A percentile compares a stretch with the other conserved stretches of the same genome.
Evolutionary conservation across 2,888 invertebrate genomes (phyloP).

Genomic region (Catotricha subobsoleta): DNA sequence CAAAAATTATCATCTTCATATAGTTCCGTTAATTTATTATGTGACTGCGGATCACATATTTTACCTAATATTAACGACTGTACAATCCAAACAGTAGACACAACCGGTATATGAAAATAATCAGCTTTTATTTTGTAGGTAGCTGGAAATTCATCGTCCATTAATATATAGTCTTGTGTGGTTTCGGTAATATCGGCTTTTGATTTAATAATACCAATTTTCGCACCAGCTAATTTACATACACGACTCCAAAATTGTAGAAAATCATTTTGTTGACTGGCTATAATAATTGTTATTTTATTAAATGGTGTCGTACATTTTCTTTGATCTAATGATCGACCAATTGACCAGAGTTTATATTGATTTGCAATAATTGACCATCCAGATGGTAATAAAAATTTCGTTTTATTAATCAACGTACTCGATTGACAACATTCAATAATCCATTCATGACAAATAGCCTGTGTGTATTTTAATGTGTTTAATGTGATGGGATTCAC

Average conservation of each 20-base stretch:
- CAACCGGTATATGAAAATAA: conserved; percentile 40
- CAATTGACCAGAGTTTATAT: conserved; percentile 28
- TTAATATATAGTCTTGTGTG: conserved; percentile 36
- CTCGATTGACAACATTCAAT: conserved; percentile 37
- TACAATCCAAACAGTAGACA: conserved; percentile 49
- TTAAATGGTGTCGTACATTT: conserved; percentile 31
- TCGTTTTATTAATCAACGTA: conserved; percentile 27
- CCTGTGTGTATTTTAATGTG: conserved; percentile 18
- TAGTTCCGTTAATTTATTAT: conserved; percentile 26
- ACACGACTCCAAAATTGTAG: conserved; percentile 43
- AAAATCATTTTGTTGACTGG: conserved; percentile 35
- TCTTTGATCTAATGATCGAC: conserved; percentile 20
- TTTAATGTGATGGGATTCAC: no score
- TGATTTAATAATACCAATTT: conserved; percentile 31
- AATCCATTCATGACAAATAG: conserved; percentile 54
- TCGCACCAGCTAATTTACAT: conserved; percentile 37
- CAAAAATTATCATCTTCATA: conserved; percentile 14
- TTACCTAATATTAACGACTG: conserved; percentile 47
- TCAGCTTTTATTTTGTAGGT: conserved; percentile 34
- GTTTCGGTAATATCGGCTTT: conserved; percentile 31
- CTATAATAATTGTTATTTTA: conserved; percentile 33
- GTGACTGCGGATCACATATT: conserved; percentile 31
- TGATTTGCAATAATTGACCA: conserved; percentile 34
- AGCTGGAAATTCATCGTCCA: conserved; percentile 42
- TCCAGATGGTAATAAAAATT: conserved; percentile 41